phyloP scores from a whole-genome alignment of 2,113 vertebrate genomes.

The Neolamprologus longior region DNA sequence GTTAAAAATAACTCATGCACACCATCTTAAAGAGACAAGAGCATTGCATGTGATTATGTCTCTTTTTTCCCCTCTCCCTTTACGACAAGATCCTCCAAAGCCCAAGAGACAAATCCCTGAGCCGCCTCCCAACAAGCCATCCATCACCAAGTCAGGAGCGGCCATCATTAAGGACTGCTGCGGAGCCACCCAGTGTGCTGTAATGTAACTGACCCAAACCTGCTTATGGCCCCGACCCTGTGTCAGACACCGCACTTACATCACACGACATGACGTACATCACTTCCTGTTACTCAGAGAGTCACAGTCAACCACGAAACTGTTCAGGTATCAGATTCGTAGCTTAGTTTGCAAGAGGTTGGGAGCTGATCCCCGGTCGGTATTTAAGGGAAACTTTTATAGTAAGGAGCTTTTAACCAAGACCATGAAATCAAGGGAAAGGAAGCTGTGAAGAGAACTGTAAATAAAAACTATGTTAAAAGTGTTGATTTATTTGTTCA shows the following conservation, averaged over 20 bases:
- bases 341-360: not conserved
- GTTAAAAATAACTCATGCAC: not conserved
- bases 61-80: not conserved
- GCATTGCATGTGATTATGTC: not conserved
- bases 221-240: not conserved
- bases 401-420: not conserved
- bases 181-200: slow-evolving; percentile 84
- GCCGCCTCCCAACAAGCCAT: slow-evolving; percentile 87
- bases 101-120: slow-evolving; percentile 80
- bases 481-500: not conserved
- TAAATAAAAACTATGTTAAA: not conserved
- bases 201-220: slow-evolving; percentile 79
- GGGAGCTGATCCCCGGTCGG: not conserved
- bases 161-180: slow-evolving; percentile 97
- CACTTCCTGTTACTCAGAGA: slow-evolving; percentile 24
- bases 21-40: not conserved
- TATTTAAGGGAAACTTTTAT: not conserved
- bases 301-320: not conserved
- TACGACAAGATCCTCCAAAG: slow-evolving; percentile 75
- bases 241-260: not conserved
- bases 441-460: not conserved
- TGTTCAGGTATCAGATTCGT: not conserved
- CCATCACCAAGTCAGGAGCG: slow-evolving; percentile 84
- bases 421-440: not conserved
- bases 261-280: not conserved